Evolutionary conservation across 37 sponge, comb jelly and placozoan species (phyloP).

Genomic region (Lycopodina hypogea): DNA sequence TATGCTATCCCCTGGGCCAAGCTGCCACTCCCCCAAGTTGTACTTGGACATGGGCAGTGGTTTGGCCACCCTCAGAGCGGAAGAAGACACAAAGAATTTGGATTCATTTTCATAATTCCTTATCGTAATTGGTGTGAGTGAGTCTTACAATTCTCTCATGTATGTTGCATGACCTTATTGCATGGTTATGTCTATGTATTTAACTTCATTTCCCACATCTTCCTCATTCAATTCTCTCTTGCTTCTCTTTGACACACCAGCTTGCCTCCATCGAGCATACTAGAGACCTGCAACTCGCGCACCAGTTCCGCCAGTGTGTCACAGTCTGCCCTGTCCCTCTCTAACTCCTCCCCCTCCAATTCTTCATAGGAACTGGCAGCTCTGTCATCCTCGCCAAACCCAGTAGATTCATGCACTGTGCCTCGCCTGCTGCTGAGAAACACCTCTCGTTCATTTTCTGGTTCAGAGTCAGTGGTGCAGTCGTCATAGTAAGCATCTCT

Average conservation of each 20-base stretch:
- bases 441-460: conserved; percentile 1
- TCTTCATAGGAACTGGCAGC: not conserved
- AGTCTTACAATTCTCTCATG: too few species aligned
- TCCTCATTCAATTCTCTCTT: not conserved
- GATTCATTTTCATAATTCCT: too few species aligned
- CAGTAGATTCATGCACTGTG: not conserved
- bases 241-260: not conserved
- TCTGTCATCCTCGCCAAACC: not conserved
- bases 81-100: too few species aligned
- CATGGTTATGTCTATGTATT: too few species aligned
- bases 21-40: too few species aligned
- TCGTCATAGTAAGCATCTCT: not conserved
- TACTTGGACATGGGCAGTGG: too few species aligned
- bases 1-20: too few species aligned
- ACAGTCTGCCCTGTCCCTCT: conserved; percentile 23
- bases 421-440: not conserved
- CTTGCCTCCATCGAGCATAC: not conserved
- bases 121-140: too few species aligned
- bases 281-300: conserved; percentile 37
- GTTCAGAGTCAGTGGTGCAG: conserved; percentile 2
- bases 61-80: too few species aligned
- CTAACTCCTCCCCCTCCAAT: conserved; percentile 3
- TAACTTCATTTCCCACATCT: too few species aligned
- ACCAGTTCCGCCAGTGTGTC: conserved; percentile 45
- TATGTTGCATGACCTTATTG: too few species aligned